Conservation (phyloP, 2,888 invertebrate genomes). For the Ypsolopha scabrella region DNA sequence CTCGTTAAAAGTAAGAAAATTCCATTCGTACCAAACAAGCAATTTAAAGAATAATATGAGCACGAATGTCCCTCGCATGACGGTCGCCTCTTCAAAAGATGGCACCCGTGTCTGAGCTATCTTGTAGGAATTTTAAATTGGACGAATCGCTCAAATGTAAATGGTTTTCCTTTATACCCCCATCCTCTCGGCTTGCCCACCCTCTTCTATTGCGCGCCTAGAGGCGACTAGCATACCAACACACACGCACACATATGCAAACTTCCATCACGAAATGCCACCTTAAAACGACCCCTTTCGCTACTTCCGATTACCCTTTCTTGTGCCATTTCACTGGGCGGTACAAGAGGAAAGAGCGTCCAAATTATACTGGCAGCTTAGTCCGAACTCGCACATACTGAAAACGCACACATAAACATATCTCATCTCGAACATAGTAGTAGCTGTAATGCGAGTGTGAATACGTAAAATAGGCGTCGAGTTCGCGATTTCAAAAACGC, state of each 20-base stretch:
- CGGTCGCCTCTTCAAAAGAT: slow-evolving; percentile 65
- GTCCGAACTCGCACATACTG: slow-evolving; percentile 48
- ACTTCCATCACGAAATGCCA: slow-evolving; percentile 61
- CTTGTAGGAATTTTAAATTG: slow-evolving; percentile 73
- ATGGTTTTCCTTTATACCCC: slow-evolving; percentile 72
- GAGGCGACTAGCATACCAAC: slow-evolving; percentile 68
- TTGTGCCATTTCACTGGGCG: slow-evolving; percentile 39
- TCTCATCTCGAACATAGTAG: slow-evolving; percentile 61
- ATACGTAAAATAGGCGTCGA: slow-evolving; percentile 65
- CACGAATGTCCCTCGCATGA: slow-evolving; percentile 50
- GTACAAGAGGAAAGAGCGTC: slow-evolving; percentile 27
- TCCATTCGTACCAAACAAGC: slow-evolving; percentile 15
- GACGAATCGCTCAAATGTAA: slow-evolving; percentile 73
- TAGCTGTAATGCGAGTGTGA: slow-evolving; percentile 66
- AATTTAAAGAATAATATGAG: slow-evolving; percentile 25
- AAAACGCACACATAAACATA: slow-evolving; percentile 44
- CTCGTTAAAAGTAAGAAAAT: slow-evolving; percentile 35
- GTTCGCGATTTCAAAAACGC: slow-evolving; percentile 68
- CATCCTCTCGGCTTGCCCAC: slow-evolving; percentile 63
- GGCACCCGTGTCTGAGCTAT: slow-evolving; percentile 69
- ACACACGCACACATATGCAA: slow-evolving; percentile 53
- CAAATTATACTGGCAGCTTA: slow-evolving; percentile 46
- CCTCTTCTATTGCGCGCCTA: slow-evolving; percentile 68
- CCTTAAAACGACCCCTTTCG: slow-evolving; percentile 41
- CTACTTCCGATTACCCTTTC: slow-evolving; percentile 50